Base-by-base conservation (phyloP, 2,113 vertebrate genomes). In the Andinoacara biseriatus region DNA sequence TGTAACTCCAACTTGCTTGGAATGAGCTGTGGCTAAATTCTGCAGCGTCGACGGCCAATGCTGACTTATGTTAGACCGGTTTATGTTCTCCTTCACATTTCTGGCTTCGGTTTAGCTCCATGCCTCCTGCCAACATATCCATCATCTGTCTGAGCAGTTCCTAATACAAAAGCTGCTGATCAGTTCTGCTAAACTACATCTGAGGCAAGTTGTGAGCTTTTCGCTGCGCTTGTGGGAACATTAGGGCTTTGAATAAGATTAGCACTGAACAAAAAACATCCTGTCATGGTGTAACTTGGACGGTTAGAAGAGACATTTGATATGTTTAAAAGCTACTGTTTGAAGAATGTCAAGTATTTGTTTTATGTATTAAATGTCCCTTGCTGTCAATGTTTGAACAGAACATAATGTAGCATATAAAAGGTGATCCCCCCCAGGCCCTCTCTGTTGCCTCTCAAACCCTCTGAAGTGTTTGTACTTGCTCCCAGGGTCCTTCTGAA, bases 1-100 rank as follows among this genome's bases (percentile, higher is more conserved):
- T 49, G 56, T 17, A 13, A 80, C 67, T 62, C 35, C 22, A 4
- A 7, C 69, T 9, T 52, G 58, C 74, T 85, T 57, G 22, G 26
- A 58, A 63, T 40, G 52, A 72, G 54, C 79, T 49, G 24, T 4
- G 11, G 86, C 54, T 82, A 75, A 82, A 88, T 57, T 86, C 63
- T 81, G 60, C 76, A 17, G 31, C n/a, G 77, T 82, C 78, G 56
- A 69, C 4, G 18, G 17, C 31, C 14, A 7, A 3, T 18, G n/a
- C 7, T 4, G 29, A 81, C 76, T 63, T 40, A 58, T 72, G 29
- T 1, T 13, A 61, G 22, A 22, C 17, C 58, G 38, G 56, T 49
- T 69, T n/a, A 76, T 54, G 40, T 62, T 67, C 61, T 10, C 49
- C 20, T 1, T 62, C 22, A 22, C 33, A 31, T 49, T 59, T 76